Base-by-base conservation (phyloP, 2,113 vertebrate genomes). In the Colius striatus region DNA sequence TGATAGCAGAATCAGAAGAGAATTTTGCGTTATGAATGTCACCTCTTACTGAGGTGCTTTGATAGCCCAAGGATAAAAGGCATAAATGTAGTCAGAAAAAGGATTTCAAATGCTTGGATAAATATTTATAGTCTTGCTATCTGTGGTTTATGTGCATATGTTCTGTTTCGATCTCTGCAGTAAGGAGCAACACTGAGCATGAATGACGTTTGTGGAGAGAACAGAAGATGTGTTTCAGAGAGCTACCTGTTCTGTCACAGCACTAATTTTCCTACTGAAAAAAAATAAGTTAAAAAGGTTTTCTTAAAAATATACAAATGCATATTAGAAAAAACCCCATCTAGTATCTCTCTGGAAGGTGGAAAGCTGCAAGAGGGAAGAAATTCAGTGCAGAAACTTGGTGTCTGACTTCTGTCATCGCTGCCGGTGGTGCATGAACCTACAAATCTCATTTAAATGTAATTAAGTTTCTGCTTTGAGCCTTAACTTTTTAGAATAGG, bases 391-490 rank as follows among this genome's bases (percentile, higher is more conserved):
- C 7, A 67, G 29, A 75, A 81, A 47, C 6, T 25, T 68, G 29
- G 26, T 75, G 11, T 20, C 19, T 5, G 48, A 55, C 14, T 27
- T 92, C 29, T 77, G 26, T 67, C 0, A 0, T 57, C 27, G 18
- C 72, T 93, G 68, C 43, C 19, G 48, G 61, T 55, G 57, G 22
- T 61, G 27, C 13, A 14, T 23, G 50, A 79, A 84, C 50, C 58
- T 65, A 79, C 89, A 91, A 78, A 66, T 66, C 55, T 66, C 30
- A 57, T 95, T 91, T 86, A 84, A 65, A 68, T 87, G n/a, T 84
- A 87, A 91, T 83, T 89, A 34, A 86, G 5, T 84, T 89, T 57
- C 73, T 81, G 62, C 61, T 78, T 92, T 75, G 45, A 84, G 41
- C 53, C 9, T 66, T 19, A 55, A 27, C 3, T 9, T 55, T 81